Evolutionary conservation across 2,113 vertebrate species (phyloP).

Genomic region (Kryptolebias marmoratus): DNA sequence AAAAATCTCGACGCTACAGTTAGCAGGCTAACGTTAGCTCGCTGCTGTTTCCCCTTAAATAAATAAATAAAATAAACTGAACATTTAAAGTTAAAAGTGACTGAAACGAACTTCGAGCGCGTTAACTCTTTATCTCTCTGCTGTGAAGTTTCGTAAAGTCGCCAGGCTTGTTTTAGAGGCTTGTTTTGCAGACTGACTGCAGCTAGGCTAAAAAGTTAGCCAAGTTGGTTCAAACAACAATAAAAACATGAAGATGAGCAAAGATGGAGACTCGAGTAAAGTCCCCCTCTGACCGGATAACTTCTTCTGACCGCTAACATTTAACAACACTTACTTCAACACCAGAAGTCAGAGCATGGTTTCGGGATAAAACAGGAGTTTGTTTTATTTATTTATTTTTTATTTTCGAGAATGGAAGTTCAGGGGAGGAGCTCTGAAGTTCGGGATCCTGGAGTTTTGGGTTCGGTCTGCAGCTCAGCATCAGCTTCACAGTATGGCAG

Average conservation of each 20-base stretch:
- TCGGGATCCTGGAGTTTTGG: background rate
- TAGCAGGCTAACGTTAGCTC: slow-evolving; percentile 32
- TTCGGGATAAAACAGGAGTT: slow-evolving; percentile 17
- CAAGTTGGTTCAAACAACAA: slow-evolving; percentile 45
- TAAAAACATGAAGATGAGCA: slow-evolving; percentile 39
- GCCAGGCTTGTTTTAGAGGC: background rate
- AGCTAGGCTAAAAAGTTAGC: slow-evolving; percentile 69
- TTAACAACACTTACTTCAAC: slow-evolving; percentile 54
- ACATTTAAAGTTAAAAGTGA: background rate
- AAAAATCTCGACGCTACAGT: slow-evolving; percentile 1
- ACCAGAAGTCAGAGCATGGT: slow-evolving; percentile 27
- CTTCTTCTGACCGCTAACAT: too few species aligned
- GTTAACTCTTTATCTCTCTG: background rate
- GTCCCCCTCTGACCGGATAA: fast-evolving
- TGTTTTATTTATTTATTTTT: background rate
- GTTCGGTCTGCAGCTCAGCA: background rate
- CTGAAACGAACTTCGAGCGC: background rate
- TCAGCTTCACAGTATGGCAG: background rate
- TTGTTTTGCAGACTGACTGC: slow-evolving; percentile 17
- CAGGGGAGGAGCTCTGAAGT: slow-evolving; percentile 52
- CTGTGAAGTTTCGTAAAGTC: background rate
- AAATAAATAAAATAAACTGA: background rate
- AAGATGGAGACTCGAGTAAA: too few species aligned
- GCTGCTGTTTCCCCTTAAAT: background rate
- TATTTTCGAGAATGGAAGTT: slow-evolving; percentile 41